Conservation (phyloP, 2,888 invertebrate genomes). For the Dicyrtomina minuta region DNA sequence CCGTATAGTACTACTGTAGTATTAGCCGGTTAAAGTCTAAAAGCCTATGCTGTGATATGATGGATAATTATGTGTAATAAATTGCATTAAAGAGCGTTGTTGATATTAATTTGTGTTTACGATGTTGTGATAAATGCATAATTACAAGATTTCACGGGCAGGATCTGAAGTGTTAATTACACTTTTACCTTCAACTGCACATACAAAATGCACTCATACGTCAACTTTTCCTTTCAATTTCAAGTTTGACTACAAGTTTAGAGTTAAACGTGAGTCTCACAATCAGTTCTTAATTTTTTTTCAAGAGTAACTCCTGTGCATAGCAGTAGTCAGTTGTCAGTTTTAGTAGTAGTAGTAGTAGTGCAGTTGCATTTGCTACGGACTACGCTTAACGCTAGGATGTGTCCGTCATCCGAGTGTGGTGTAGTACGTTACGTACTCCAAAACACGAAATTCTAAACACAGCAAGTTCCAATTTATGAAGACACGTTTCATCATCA, state of each 20-base stretch:
- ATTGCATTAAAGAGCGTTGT: neutral
- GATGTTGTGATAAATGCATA: slow-evolving; percentile 6
- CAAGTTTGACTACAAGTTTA: slow-evolving; percentile 4
- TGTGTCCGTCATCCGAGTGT: no score
- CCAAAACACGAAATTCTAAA: neutral
- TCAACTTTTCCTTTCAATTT: slow-evolving; percentile 18
- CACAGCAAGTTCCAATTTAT: slow-evolving; percentile 15
- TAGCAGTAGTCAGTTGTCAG: no score
- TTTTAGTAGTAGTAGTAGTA: no score
- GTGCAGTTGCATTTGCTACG: no score
- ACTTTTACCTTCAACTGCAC: slow-evolving; percentile 6
- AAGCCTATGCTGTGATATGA: no score
- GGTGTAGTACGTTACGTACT: neutral
- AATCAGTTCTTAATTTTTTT: no score
- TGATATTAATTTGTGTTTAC: slow-evolving; percentile 15
- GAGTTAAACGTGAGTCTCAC: neutral
- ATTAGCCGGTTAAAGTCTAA: no score
- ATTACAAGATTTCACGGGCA: slow-evolving; percentile 24
- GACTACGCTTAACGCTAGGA: no score
- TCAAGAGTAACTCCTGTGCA: no score
- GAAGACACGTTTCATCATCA: slow-evolving; percentile 17
- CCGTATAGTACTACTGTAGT: no score
- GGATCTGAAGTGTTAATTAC: slow-evolving; percentile 24
- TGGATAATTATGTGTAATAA: neutral
- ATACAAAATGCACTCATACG: neutral